Conservation (phyloP, 2,888 invertebrate species). For the Adelphocoris suturalis region DNA sequence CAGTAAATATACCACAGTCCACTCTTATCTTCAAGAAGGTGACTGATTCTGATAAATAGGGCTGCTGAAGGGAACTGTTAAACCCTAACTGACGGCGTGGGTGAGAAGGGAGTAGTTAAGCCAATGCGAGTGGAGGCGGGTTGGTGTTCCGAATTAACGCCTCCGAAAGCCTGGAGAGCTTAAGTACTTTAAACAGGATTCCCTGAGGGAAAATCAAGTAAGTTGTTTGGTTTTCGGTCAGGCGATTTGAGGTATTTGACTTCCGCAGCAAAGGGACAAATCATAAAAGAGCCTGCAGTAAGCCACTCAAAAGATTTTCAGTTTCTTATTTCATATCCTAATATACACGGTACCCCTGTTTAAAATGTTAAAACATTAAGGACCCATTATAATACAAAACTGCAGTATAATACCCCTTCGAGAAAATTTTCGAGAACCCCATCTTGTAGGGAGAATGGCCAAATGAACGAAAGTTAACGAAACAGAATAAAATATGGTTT, state of each 20-base stretch:
- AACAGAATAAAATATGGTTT: too few relatives aligned
- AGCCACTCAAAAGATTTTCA: too few relatives aligned
- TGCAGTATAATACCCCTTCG: too few relatives aligned
- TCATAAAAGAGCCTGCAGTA: not conserved
- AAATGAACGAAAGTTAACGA: too few relatives aligned
- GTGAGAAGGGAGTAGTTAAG: conserved; percentile 33
- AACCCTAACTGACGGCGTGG: conserved; percentile 18
- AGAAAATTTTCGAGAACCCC: too few relatives aligned
- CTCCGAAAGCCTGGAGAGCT: conserved; percentile 24
- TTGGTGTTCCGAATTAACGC: conserved; percentile 24
- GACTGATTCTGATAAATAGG: too few relatives aligned
- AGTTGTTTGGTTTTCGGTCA: conserved; percentile 50
- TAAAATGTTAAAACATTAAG: too few relatives aligned
- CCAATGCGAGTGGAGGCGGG: conserved; percentile 7
- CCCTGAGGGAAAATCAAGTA: not conserved
- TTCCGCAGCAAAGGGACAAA: not conserved
- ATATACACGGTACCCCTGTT: too few relatives aligned
- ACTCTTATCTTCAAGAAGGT: too few relatives aligned
- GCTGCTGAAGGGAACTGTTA: conserved; percentile 2
- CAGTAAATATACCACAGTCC: too few relatives aligned
- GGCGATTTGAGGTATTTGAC: conserved; percentile 53
- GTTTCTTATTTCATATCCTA: not conserved
- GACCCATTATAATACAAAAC: too few relatives aligned
- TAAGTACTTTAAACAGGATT: conserved; percentile 40
- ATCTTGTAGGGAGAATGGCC: too few relatives aligned